A percentile compares a stretch with the other conserved stretches of the same genome.
phyloP scores from a whole-genome alignment of 2,797 vertebrate genomes.

The Gadopsis marmoratus region DNA sequence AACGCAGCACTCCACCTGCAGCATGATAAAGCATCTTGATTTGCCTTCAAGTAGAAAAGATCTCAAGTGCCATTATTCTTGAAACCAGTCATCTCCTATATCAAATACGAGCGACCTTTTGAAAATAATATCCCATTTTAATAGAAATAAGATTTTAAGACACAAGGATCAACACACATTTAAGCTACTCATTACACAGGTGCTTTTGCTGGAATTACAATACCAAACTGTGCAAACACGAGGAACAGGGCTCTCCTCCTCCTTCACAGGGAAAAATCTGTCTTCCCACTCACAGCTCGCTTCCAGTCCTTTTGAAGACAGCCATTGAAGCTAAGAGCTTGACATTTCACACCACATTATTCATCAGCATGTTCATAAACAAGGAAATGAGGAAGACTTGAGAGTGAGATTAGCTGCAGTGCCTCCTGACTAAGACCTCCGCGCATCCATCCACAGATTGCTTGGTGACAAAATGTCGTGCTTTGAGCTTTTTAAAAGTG shows the following conservation, averaged over 20 bases:
- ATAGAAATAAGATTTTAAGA: conserved; percentile 30
- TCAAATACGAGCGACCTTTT: background rate
- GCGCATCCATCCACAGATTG: conserved; percentile 41
- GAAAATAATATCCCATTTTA: conserved; percentile 11
- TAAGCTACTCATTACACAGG: conserved; percentile 24
- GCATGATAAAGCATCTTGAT: too few species aligned
- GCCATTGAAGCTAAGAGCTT: conserved; percentile 55
- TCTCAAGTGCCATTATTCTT: background rate
- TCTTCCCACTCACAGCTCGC: conserved; percentile 47
- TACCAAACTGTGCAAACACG: conserved; percentile 36
- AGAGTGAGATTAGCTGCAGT: conserved; percentile 65
- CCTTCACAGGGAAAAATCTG: conserved; percentile 25
- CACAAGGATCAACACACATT: conserved; percentile 13
- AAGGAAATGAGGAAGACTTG: conserved; percentile 65
- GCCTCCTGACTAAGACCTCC: conserved; percentile 54
- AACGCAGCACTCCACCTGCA: background rate
- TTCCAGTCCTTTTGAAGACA: conserved; percentile 36
- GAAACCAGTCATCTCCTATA: background rate
- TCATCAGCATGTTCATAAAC: conserved; percentile 76
- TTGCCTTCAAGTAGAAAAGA: too few species aligned
- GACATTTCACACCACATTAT: conserved; percentile 79
- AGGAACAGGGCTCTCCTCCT: conserved; percentile 4
- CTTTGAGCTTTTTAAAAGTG: conserved; percentile 68
- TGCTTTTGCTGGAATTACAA: conserved; percentile 21
- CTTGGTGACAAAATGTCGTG: conserved; percentile 50